Percentiles rank a stretch among this genome's conserved stretches.
Conservation (phyloP, 1,140 invertebrate genomes). For the Pseudachorutes palmiensis region DNA sequence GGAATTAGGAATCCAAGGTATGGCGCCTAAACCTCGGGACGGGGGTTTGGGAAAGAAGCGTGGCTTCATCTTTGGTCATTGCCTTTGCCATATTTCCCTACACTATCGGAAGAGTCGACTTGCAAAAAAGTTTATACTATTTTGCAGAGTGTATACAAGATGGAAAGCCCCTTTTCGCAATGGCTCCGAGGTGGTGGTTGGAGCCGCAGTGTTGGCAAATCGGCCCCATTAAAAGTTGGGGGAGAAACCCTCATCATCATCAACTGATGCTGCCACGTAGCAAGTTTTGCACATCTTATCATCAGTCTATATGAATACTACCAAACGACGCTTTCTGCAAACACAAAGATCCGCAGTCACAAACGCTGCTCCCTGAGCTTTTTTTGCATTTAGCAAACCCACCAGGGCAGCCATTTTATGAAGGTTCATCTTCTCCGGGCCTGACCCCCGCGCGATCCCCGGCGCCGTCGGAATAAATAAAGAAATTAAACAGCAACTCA, state of each 20-base stretch:
- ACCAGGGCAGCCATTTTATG: no score
- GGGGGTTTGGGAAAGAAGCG: not conserved
- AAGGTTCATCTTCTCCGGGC: no score
- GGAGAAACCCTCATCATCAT: not conserved
- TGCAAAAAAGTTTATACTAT: not conserved
- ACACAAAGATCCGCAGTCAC: not conserved
- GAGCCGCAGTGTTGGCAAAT: no score
- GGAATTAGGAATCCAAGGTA: not conserved
- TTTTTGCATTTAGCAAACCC: not conserved
- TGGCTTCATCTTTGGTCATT: constrained; percentile 7
- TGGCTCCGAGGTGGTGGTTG: no score
- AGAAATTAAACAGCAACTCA: no score
- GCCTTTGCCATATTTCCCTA: no score
- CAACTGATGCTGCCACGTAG: not conserved
- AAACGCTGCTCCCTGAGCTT: not conserved
- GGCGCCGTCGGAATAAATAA: no score
- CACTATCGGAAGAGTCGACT: not conserved
- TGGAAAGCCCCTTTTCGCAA: no score
- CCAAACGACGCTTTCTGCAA: no score
- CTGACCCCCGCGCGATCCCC: no score
- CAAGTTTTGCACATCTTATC: not conserved
- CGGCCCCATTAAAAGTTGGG: no score
- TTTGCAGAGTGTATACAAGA: not conserved
- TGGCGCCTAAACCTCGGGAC: not conserved
- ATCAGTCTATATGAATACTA: not conserved